These are phyloP conservation scores for Thryonomys swinderianus DNA, from an alignment of 2,113 vertebrate species.

Conservation along the genomic window DNA sequence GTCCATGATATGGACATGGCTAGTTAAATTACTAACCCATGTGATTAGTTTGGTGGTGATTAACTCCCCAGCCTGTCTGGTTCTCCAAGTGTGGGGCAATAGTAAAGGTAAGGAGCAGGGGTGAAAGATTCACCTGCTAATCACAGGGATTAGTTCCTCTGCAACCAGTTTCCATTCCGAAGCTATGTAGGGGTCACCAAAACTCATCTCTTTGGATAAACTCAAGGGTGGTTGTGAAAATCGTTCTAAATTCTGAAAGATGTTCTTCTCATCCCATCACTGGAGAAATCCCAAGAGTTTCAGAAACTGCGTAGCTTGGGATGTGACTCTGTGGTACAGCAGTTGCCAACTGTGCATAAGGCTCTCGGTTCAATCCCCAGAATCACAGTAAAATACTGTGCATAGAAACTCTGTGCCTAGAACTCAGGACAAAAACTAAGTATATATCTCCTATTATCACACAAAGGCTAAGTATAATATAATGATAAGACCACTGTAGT, in stretches of 20 bases:
- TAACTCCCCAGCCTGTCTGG: background rate
- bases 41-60: too few relatives aligned
- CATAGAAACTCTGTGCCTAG: background rate
- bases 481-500: background rate
- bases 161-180: background rate
- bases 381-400: background rate
- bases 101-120: too few relatives aligned
- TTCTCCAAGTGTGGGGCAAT: background rate
- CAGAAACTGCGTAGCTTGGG: background rate
- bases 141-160: background rate
- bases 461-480: background rate
- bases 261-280: background rate
- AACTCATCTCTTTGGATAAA: background rate
- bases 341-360: background rate
- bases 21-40: background rate
- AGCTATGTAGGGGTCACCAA: background rate
- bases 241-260: background rate
- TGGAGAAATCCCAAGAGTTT: background rate
- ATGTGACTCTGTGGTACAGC: background rate
- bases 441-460: background rate
- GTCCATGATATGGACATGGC: background rate
- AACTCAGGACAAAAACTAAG: background rate
- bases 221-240: background rate
- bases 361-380: background rate
- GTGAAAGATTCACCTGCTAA: background rate